Percentiles rank a stretch among this genome's conserved stretches.
These are phyloP conservation scores for Sus cebifrons DNA, from an alignment of 2,797 vertebrate species.

Conservation along the genomic window DNA sequence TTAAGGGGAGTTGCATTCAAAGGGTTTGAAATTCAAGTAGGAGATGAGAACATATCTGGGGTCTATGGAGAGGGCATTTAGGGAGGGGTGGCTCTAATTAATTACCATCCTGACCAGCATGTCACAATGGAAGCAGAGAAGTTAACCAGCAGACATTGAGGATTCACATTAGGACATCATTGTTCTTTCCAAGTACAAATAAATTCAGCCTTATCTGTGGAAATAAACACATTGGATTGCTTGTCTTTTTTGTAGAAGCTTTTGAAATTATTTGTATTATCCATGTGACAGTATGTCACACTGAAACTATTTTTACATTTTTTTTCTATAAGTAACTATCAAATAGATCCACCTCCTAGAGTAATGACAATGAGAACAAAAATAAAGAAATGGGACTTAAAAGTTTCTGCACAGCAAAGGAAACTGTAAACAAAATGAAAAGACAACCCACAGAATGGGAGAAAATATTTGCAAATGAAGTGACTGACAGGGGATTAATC, in stretches of 20 bases:
- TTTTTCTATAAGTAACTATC: constrained; percentile 24
- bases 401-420: too few species aligned
- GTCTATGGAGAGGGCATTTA: neutral
- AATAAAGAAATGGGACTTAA: too few species aligned
- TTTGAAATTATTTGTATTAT: constrained; percentile 59
- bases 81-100: neutral
- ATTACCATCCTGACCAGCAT: neutral
- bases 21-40: neutral
- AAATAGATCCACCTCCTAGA: neutral
- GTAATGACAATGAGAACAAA: too few species aligned
- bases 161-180: neutral
- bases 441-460: too few species aligned
- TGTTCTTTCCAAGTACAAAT: constrained; percentile 12
- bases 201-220: constrained; percentile 20
- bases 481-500: too few species aligned
- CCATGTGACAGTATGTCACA: neutral
- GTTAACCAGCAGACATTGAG: neutral
- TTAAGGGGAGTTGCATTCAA: neutral
- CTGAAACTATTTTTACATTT: neutral
- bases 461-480: too few species aligned
- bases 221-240: constrained; percentile 1
- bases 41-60: neutral
- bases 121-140: neutral
- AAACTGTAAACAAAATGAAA: too few species aligned
- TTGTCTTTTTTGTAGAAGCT: constrained; percentile 34